These are phyloP conservation scores for Acrocephalus arundinaceus DNA, from an alignment of 2,113 vertebrate genomes.

Conservation along the genomic window DNA sequence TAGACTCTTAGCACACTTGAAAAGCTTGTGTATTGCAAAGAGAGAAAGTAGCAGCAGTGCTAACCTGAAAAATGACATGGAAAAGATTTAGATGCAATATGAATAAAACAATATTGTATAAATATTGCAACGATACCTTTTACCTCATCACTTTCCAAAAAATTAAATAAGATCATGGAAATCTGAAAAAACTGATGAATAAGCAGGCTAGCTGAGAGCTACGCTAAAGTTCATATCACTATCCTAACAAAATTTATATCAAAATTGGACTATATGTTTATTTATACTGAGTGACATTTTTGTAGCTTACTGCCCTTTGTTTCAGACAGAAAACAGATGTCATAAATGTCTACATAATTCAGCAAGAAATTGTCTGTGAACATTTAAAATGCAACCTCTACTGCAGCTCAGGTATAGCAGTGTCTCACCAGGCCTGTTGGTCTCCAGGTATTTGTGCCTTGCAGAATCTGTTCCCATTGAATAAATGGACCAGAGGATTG, in stretches of 20 bases:
- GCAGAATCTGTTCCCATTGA: background rate
- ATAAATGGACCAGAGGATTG: background rate
- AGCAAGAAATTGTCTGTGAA: background rate
- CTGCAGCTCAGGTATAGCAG: background rate
- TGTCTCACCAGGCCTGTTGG: background rate
- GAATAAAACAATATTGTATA: background rate
- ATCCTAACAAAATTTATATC: background rate
- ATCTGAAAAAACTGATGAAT: background rate
- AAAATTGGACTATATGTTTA: background rate
- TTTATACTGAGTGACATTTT: background rate
- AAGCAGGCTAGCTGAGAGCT: background rate
- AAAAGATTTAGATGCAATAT: background rate
- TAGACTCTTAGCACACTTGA: background rate
- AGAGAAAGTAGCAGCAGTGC: background rate
- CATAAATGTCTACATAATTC: background rate
- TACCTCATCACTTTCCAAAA: background rate
- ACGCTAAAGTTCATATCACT: background rate
- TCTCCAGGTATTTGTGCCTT: background rate
- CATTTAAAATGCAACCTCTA: background rate
- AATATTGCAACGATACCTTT: background rate
- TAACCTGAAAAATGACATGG: background rate
- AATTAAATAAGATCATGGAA: background rate
- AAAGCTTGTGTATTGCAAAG: background rate
- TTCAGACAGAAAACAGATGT: background rate
- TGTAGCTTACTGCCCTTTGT: background rate